Conservation (phyloP, 2,113 vertebrate genomes). For the Entomyzon cyanotis region DNA sequence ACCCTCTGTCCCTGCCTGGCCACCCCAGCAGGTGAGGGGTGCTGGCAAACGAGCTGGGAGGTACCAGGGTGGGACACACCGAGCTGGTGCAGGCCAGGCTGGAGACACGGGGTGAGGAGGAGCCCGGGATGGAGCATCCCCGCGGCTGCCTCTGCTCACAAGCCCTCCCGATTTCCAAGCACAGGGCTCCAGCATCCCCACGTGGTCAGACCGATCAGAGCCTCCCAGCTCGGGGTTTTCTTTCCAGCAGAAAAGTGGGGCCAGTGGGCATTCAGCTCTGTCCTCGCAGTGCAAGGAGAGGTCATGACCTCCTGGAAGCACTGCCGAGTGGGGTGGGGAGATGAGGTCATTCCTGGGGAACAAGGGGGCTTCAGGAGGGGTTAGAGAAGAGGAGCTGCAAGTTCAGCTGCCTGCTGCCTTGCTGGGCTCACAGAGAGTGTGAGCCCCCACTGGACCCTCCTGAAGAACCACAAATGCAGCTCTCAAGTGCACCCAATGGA, state of each 20-base stretch:
- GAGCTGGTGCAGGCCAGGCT: not conserved
- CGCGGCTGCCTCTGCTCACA: not conserved
- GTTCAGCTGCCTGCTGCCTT: not conserved
- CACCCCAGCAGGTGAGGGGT: not conserved
- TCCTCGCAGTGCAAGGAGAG: accelerated
- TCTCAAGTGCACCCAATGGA: accelerated
- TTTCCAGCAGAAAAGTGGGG: accelerated
- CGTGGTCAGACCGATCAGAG: not conserved
- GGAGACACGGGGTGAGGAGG: not conserved
- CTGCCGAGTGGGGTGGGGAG: accelerated
- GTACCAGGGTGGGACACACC: accelerated
- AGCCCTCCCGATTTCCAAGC: not conserved
- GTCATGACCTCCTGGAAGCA: not conserved
- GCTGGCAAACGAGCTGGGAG: accelerated
- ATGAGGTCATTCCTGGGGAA: not conserved
- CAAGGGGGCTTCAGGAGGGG: not conserved
- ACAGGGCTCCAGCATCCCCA: conserved; percentile 46
- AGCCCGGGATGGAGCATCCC: not conserved
- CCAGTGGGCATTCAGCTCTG: accelerated
- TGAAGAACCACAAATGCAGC: accelerated
- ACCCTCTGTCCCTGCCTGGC: not conserved
- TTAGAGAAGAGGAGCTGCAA: not conserved
- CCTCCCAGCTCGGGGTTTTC: not conserved
- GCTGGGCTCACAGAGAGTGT: accelerated
- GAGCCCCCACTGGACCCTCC: accelerated